Percentiles rank a stretch among this genome's conserved stretches.
phyloP scores from a whole-genome alignment of 2,113 vertebrate genomes.

The Dipodomys spectabilis region DNA sequence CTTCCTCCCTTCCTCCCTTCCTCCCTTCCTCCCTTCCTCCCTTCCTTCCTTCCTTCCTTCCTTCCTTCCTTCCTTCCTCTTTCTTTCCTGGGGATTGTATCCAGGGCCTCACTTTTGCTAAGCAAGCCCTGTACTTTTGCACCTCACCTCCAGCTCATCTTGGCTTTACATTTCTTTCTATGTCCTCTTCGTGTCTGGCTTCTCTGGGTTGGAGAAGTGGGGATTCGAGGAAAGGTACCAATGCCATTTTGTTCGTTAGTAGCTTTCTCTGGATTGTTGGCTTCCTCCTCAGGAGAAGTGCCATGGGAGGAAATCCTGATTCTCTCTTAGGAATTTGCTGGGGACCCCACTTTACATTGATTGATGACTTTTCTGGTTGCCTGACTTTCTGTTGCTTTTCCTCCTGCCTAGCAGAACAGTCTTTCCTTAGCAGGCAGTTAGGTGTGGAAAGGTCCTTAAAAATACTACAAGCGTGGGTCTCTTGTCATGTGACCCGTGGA shows the following conservation, averaged over 20 bases:
- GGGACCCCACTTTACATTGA: background rate
- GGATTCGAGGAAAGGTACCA: background rate
- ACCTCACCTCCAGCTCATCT: background rate
- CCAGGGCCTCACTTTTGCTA: too few species aligned
- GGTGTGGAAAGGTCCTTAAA: background rate
- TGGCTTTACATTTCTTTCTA: background rate
- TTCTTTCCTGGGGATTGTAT: too few species aligned
- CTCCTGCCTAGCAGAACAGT: background rate
- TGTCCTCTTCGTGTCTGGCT: background rate
- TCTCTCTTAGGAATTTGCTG: background rate
- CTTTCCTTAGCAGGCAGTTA: background rate
- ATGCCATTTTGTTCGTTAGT: background rate
- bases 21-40: too few species aligned
- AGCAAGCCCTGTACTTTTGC: too few species aligned
- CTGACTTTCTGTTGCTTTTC: background rate
- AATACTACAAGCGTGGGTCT: background rate
- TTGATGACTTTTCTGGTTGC: background rate
- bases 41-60: too few species aligned
- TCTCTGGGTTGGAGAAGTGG: background rate
- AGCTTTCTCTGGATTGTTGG: background rate
- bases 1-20: too few species aligned
- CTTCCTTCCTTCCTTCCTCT: too few species aligned
- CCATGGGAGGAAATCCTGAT: too few species aligned
- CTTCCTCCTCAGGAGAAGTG: background rate
- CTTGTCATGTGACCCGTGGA: background rate